Conservation (phyloP, 2,113 vertebrate species). For the Pycnonotus jocosus region DNA sequence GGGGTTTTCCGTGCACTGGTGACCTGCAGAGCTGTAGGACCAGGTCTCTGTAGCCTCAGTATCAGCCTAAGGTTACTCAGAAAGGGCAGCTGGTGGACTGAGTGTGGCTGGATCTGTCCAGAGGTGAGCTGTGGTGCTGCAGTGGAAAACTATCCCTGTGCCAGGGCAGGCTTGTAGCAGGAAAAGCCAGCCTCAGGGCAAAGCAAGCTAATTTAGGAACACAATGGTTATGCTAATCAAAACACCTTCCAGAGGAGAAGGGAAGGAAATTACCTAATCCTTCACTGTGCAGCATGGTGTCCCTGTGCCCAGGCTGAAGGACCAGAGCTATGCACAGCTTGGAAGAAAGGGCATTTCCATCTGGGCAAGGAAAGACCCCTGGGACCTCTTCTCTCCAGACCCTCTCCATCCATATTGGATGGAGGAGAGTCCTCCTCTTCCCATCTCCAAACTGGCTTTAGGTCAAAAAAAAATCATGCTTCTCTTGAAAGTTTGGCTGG, state of each 20-base stretch:
- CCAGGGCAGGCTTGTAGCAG: neutral
- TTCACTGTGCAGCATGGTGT: neutral
- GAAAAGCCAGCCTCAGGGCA: constrained; percentile 34
- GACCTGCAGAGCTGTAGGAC: neutral
- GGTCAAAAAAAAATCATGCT: neutral
- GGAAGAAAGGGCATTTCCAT: neutral
- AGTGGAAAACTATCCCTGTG: neutral
- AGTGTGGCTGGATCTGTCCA: neutral
- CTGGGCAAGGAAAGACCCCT: neutral
- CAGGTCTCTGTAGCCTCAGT: neutral
- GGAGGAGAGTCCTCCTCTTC: neutral
- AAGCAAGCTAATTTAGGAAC: constrained; percentile 4
- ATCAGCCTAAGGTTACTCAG: neutral
- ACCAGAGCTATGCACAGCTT: neutral
- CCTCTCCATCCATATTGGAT: neutral
- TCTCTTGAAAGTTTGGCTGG: neutral
- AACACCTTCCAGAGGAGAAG: constrained; percentile 26
- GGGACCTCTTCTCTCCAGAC: neutral
- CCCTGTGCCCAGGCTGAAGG: neutral
- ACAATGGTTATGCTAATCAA: constrained; percentile 39
- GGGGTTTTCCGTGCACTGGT: neutral
- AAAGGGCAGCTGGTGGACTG: neutral
- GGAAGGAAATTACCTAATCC: constrained; percentile 49
- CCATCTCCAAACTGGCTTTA: neutral
- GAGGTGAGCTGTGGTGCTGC: neutral